Conservation (phyloP, 2,888 invertebrate species). For the Oscheius sp. region DNA sequence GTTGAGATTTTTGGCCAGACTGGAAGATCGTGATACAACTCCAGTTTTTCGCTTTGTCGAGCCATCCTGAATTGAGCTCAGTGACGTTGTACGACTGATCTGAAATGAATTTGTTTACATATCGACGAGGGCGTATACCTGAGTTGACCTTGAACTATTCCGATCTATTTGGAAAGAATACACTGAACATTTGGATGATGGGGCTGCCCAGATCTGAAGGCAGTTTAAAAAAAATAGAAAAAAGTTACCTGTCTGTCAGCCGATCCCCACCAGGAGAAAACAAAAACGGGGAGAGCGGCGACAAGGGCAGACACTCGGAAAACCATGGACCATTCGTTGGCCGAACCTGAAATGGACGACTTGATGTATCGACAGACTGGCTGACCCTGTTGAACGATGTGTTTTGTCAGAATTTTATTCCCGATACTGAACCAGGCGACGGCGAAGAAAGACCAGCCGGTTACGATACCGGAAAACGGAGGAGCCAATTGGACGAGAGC, state of each 20-base stretch:
- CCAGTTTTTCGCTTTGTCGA: not conserved
- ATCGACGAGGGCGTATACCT: not conserved
- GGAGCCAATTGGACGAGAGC: constrained; percentile 70
- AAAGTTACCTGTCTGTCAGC: constrained; percentile 60
- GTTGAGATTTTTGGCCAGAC: constrained; percentile 37
- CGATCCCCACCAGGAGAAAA: constrained; percentile 69
- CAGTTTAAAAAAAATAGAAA: not conserved
- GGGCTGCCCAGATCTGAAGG: constrained; percentile 67
- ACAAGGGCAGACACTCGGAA: constrained; percentile 67
- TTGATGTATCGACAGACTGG: not conserved
- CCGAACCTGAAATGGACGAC: constrained; percentile 43
- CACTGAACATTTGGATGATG: constrained; percentile 62
- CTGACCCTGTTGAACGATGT: constrained; percentile 68
- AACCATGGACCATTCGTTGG: constrained; percentile 67
- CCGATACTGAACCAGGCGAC: constrained; percentile 67
- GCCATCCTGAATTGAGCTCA: constrained; percentile 31
- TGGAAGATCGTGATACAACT: constrained; percentile 26
- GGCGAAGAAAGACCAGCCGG: constrained; percentile 66
- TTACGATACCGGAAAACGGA: constrained; percentile 70
- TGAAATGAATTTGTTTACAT: constrained; percentile 1
- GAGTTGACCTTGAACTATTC: not conserved
- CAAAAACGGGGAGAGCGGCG: constrained; percentile 65
- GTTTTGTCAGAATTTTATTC: constrained; percentile 70
- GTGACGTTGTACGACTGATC: constrained; percentile 51
- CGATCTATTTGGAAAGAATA: constrained; percentile 51